Evolutionary conservation across 2,113 vertebrate genomes (phyloP).

Genomic region (Panurus biarmicus): DNA sequence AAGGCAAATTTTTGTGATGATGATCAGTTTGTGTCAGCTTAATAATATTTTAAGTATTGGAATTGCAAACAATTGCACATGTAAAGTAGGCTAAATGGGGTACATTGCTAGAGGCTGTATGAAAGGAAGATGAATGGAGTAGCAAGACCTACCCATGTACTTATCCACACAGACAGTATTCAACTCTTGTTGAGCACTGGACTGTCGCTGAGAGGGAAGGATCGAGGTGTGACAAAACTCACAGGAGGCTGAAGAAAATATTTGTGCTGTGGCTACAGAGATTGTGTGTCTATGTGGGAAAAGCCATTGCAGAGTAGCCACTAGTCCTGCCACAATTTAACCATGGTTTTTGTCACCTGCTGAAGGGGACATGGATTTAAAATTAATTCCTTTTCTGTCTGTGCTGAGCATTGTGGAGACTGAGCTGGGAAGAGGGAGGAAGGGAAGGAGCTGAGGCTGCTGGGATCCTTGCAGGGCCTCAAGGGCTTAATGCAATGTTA

Average conservation of each 20-base stretch:
- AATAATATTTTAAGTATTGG: neutral
- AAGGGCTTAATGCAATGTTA: neutral
- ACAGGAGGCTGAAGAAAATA: neutral
- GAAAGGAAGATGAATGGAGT: neutral
- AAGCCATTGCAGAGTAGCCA: neutral
- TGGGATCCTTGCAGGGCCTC: neutral
- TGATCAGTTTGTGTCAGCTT: neutral
- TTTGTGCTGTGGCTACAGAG: neutral
- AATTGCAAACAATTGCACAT: neutral
- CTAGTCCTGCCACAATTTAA: neutral
- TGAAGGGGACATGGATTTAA: neutral
- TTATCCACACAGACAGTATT: neutral
- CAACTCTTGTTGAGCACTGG: neutral
- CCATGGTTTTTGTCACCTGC: neutral
- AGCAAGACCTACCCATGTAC: neutral
- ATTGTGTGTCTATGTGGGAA: rapidly evolving
- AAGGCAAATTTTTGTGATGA: neutral
- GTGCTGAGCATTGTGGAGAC: neutral
- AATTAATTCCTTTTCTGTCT: neutral
- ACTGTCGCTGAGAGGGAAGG: rapidly evolving
- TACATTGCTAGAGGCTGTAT: neutral
- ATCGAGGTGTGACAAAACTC: neutral
- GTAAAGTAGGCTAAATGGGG: neutral
- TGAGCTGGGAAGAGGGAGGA: neutral
- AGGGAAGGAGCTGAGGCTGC: neutral